Conservation (phyloP, 2,888 invertebrate species). For the Drosophila ochracea region DNA sequence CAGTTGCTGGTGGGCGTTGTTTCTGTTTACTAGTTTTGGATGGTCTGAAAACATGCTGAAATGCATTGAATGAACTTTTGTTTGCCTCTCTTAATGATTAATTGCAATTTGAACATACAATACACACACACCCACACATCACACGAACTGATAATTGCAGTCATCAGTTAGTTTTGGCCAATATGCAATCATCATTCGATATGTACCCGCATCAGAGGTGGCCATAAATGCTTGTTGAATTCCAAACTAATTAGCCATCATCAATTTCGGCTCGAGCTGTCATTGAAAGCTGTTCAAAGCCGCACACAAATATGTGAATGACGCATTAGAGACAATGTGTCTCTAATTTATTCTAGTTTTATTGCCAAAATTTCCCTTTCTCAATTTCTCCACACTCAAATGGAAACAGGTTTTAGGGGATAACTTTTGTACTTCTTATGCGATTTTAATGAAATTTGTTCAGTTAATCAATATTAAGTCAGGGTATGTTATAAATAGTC, state of each 20-base stretch:
- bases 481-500: too few relatives aligned
- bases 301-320: background rate
- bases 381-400: background rate
- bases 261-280: slow-evolving; percentile 17
- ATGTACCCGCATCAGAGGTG: slow-evolving; percentile 34
- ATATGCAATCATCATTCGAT: slow-evolving; percentile 43
- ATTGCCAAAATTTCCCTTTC: background rate
- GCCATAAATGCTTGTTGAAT: slow-evolving; percentile 38
- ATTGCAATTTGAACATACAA: slow-evolving; percentile 49
- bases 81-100: slow-evolving; percentile 56
- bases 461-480: background rate
- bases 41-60: slow-evolving; percentile 2
- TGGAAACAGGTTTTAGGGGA: background rate
- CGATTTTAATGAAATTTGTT: background rate
- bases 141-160: slow-evolving; percentile 19
- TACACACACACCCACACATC: background rate
- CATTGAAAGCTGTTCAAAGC: slow-evolving; percentile 23
- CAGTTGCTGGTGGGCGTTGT: slow-evolving; percentile 50
- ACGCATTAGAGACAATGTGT: background rate
- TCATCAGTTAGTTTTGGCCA: slow-evolving; percentile 32
- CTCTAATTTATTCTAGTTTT: background rate
- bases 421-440: background rate
- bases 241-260: slow-evolving; percentile 51
- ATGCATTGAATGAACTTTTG: slow-evolving; percentile 41
- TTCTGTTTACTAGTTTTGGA: slow-evolving; percentile 12